These are phyloP conservation scores for Siniperca undulata DNA, from an alignment of 2,797 vertebrate species.

Conservation along the genomic window DNA sequence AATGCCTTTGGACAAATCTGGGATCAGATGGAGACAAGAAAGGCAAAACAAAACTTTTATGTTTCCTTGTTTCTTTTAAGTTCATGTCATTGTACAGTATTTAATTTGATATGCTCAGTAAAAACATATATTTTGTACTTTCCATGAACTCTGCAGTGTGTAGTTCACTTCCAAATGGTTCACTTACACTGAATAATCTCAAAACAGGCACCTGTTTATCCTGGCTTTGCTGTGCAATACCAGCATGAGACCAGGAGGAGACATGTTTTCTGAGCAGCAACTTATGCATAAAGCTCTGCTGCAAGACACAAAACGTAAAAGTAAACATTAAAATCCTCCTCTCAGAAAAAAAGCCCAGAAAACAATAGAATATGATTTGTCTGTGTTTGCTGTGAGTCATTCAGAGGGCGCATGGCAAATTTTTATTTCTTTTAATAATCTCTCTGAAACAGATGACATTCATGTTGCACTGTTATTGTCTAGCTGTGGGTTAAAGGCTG, in stretches of 20 bases:
- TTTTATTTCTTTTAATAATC: slow-evolving; percentile 76
- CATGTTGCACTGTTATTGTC: slow-evolving; percentile 70
- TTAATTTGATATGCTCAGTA: slow-evolving; percentile 46
- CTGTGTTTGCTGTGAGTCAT: slow-evolving; percentile 65
- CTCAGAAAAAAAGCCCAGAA: slow-evolving; percentile 43
- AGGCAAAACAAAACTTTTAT: slow-evolving; percentile 50
- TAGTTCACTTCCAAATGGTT: slow-evolving; percentile 48
- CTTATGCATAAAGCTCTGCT: slow-evolving; percentile 72
- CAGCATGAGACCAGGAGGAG: slow-evolving; percentile 67
- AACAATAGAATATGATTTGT: slow-evolving; percentile 62
- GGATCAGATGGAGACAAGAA: slow-evolving; percentile 63
- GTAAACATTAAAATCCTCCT: slow-evolving; percentile 56
- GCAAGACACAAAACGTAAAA: slow-evolving; percentile 65
- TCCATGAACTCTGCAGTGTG: slow-evolving; percentile 46
- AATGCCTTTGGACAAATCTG: slow-evolving; percentile 60
- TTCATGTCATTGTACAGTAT: slow-evolving; percentile 24
- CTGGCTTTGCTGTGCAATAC: slow-evolving; percentile 67
- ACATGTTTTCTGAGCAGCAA: slow-evolving; percentile 65
- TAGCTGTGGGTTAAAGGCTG: slow-evolving; percentile 72
- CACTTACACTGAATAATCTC: slow-evolving; percentile 69
- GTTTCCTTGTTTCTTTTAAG: slow-evolving; percentile 37
- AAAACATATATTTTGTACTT: slow-evolving; percentile 52
- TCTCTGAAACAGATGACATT: slow-evolving; percentile 80
- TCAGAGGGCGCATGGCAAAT: slow-evolving; percentile 28
- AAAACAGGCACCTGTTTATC: slow-evolving; percentile 78